phyloP scores from a whole-genome alignment of 2,113 vertebrate species.

The Aix galericulata region DNA sequence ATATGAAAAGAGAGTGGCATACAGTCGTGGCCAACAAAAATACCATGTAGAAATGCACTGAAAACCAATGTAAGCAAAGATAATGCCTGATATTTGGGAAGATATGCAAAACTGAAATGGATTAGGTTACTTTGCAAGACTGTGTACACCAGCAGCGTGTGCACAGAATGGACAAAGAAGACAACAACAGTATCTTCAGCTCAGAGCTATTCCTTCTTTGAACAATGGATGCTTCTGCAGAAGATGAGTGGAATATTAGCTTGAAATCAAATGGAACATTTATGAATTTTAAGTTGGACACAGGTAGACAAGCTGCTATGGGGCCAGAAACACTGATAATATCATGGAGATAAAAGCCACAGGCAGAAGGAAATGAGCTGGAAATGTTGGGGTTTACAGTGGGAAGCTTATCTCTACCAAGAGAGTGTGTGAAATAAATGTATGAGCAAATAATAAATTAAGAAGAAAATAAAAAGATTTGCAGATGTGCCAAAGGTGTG shows the following conservation, averaged over 20 bases:
- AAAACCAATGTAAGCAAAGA: not conserved
- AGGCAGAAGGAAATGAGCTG: conserved; percentile 1
- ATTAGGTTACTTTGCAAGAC: not conserved
- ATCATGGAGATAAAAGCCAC: not conserved
- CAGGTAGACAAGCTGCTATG: not conserved
- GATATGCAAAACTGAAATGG: not conserved
- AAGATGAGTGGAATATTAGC: not conserved
- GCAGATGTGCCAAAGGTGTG: not conserved
- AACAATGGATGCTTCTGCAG: not conserved
- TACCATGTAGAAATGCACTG: not conserved
- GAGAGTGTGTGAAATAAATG: not conserved
- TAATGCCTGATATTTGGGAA: not conserved
- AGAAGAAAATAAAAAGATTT: not conserved
- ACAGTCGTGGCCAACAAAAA: not conserved
- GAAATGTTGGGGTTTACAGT: not conserved
- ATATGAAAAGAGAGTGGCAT: not conserved
- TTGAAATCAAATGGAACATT: conserved; percentile 7
- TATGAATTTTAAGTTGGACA: conserved; percentile 22
- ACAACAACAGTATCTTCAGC: not conserved
- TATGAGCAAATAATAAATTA: conserved; percentile 22
- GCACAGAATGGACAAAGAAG: not conserved
- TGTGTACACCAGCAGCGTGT: not conserved
- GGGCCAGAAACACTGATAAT: not conserved
- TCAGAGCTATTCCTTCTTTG: conserved; percentile 5
- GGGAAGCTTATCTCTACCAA: not conserved